These are phyloP conservation scores for Eupeodes latifasciatus DNA, from an alignment of 2,888 invertebrate genomes.

Conservation along the genomic window DNA sequence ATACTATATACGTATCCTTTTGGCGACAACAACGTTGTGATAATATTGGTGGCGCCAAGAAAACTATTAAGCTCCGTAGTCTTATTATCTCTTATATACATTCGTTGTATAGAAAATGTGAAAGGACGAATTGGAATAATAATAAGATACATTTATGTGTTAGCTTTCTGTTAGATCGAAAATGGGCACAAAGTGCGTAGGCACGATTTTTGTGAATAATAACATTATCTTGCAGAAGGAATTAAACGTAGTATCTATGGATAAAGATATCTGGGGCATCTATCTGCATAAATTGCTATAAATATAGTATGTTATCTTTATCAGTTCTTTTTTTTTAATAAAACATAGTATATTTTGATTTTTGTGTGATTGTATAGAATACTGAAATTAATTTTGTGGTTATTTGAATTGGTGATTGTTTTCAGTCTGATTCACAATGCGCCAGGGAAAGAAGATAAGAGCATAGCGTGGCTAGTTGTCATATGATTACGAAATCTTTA, in stretches of 20 bases:
- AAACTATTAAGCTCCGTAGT: constrained; percentile 38
- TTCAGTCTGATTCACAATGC: too few relatives aligned
- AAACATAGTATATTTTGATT: too few relatives aligned
- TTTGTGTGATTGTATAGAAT: too few relatives aligned
- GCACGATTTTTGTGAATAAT: constrained; percentile 27
- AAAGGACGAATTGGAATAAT: constrained; percentile 1
- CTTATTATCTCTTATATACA: constrained; percentile 14
- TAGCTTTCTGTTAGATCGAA: not conserved
- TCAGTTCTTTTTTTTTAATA: not conserved
- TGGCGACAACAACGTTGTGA: constrained; percentile 45
- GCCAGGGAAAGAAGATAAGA: too few relatives aligned
- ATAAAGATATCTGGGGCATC: not conserved
- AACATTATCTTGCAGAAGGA: constrained; percentile 14
- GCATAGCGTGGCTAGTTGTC: too few relatives aligned
- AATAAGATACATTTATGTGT: constrained; percentile 4
- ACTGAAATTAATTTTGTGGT: too few relatives aligned
- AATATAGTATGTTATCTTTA: not conserved
- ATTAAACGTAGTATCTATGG: not conserved
- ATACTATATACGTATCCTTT: not conserved
- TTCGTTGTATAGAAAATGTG: not conserved
- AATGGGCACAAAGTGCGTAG: constrained; percentile 5
- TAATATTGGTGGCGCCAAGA: constrained; percentile 64
- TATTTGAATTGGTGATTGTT: too few relatives aligned
- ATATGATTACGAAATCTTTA: too few relatives aligned
- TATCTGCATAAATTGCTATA: not conserved